Percentiles rank a stretch among this genome's conserved stretches.
Evolutionary conservation across 1,140 invertebrate genomes (phyloP).

Genomic region (Drosophila pachea): DNA sequence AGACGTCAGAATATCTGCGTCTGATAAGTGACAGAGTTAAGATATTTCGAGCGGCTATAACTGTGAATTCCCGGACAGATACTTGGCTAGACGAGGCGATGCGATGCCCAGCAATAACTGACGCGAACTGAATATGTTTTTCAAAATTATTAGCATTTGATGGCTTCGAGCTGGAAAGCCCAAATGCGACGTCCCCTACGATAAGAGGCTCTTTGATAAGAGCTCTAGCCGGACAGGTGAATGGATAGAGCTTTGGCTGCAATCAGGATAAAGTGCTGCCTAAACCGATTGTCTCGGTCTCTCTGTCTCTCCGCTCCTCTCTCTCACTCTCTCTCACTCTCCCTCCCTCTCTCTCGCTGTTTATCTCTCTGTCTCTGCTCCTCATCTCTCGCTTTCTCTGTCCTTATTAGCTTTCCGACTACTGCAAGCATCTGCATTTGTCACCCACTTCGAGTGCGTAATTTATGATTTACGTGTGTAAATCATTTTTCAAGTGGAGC

Average conservation of each 20-base stretch:
- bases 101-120: slow-evolving; percentile 62
- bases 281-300: neutral
- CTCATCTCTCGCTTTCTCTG: neutral
- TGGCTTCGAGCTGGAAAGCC: slow-evolving; percentile 53
- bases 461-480: slow-evolving; percentile 73
- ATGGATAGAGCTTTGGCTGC: neutral
- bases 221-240: neutral
- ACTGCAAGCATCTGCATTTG: slow-evolving; percentile 58
- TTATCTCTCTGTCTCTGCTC: neutral
- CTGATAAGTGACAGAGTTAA: slow-evolving; percentile 11
- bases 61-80: slow-evolving; percentile 43
- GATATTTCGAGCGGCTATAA: slow-evolving; percentile 11
- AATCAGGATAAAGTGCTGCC: neutral
- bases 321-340: neutral
- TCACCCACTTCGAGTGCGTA: slow-evolving; percentile 65
- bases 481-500: slow-evolving; percentile 64
- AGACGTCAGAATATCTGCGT: slow-evolving; percentile 2
- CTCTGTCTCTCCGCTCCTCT: neutral
- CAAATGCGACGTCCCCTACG: slow-evolving; percentile 24
- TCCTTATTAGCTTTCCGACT: too few species aligned
- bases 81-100: slow-evolving; percentile 49
- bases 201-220: slow-evolving; percentile 27
- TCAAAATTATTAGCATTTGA: slow-evolving; percentile 51
- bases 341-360: neutral
- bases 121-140: slow-evolving; percentile 57